Percentiles rank a stretch among this genome's conserved stretches.
phyloP scores from a whole-genome alignment of 2,888 invertebrate species.

The Laspeyria flexula region DNA sequence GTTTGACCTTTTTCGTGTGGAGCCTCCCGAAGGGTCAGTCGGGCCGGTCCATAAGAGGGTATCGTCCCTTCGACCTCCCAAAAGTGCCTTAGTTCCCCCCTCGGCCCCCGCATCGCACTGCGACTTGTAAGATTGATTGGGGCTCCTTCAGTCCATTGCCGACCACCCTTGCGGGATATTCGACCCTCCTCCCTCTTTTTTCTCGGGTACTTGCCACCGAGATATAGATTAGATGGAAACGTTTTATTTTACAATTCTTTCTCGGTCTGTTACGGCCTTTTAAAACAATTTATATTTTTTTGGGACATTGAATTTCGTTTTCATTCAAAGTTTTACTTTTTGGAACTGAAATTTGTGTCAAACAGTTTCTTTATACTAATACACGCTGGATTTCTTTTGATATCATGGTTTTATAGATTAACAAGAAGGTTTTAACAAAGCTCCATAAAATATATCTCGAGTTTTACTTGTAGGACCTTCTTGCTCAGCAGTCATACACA shows the following conservation, averaged over 20 bases:
- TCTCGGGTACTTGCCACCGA: constrained; percentile 67
- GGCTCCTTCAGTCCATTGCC: constrained; percentile 86
- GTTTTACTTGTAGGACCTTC: too few species aligned
- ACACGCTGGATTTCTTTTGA: too few species aligned
- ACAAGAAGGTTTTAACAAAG: too few species aligned
- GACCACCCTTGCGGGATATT: constrained; percentile 79
- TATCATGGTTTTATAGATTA: too few species aligned
- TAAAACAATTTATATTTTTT: constrained; percentile 11
- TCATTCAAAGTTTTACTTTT: constrained; percentile 1
- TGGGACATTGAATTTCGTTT: constrained; percentile 9
- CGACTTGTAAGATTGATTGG: constrained; percentile 87
- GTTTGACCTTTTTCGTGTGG: constrained; percentile 72
- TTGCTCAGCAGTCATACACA: too few species aligned
- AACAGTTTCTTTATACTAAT: too few species aligned
- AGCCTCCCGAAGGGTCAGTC: constrained; percentile 77
- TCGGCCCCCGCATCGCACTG: constrained; percentile 61
- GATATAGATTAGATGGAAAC: constrained; percentile 69
- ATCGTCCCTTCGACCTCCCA: constrained; percentile 78
- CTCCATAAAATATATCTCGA: too few species aligned
- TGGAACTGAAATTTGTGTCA: constrained; percentile 9
- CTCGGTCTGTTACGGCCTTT: constrained; percentile 27
- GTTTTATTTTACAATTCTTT: constrained; percentile 39
- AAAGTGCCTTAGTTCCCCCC: constrained; percentile 61
- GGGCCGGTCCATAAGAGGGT: constrained; percentile 80
- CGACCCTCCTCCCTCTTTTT: constrained; percentile 82